phyloP scores from a whole-genome alignment of 2,888 invertebrate genomes.

The Aphidius colemani region DNA sequence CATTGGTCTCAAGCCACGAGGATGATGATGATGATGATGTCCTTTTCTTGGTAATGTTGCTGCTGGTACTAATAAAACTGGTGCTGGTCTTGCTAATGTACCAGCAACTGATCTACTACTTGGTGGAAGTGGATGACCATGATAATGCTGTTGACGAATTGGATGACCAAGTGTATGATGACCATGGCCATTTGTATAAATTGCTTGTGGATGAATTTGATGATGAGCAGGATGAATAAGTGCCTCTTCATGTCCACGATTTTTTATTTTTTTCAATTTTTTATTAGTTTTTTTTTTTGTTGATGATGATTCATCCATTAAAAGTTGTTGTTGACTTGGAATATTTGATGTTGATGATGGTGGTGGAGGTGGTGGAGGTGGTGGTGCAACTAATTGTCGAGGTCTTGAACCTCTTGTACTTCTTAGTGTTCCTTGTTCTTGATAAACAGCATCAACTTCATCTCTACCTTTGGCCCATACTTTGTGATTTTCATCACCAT shows the following conservation, averaged over 20 bases:
- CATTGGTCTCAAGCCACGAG: conserved; percentile 56
- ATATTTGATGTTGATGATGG: conserved; percentile 46
- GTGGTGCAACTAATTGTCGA: conserved; percentile 85
- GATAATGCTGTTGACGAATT: conserved; percentile 50
- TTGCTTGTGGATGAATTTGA: conserved; percentile 38
- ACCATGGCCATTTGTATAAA: conserved; percentile 56
- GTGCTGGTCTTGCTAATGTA: conserved; percentile 53
- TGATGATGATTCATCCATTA: conserved; percentile 50
- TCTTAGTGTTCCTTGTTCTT: conserved; percentile 62
- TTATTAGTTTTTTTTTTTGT: conserved; percentile 50
- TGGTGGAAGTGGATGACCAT: conserved; percentile 48
- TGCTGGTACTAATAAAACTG: conserved; percentile 65
- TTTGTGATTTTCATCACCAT: conserved; percentile 92
- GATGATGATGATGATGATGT: conserved; percentile 50
- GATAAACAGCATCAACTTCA: conserved; percentile 75
- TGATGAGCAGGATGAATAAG: conserved; percentile 50
- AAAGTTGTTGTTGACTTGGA: conserved; percentile 48
- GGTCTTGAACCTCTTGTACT: conserved; percentile 69
- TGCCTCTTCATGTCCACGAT: conserved; percentile 49
- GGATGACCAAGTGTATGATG: conserved; percentile 57
- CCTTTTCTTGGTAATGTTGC: conserved; percentile 60
- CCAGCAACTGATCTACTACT: conserved; percentile 54
- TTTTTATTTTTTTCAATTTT: conserved; percentile 53
- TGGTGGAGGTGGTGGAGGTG: conserved; percentile 70
- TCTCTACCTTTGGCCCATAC: conserved; percentile 86